These are phyloP conservation scores for Drosophila dunni DNA, from an alignment of 1,140 invertebrate genomes.

Conservation along the genomic window DNA sequence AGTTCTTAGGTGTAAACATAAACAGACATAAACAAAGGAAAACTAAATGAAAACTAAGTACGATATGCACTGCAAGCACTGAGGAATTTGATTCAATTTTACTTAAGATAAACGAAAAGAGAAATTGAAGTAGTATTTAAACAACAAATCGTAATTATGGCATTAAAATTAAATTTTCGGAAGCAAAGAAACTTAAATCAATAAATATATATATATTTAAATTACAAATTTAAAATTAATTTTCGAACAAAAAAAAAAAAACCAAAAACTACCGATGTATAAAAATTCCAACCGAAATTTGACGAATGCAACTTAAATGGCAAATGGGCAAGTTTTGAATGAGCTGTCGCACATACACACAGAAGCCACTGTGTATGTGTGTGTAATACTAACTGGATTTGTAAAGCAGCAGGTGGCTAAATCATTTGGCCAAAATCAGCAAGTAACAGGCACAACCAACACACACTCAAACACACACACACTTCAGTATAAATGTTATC, in stretches of 20 bases:
- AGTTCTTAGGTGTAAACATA: conserved; percentile 54
- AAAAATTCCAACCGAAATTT: conserved; percentile 14
- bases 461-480: conserved; percentile 2
- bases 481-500: conserved; percentile 20
- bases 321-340: conserved; percentile 48
- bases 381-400: conserved; percentile 18
- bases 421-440: conserved; percentile 15
- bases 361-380: conserved; percentile 3
- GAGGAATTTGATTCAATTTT: conserved; percentile 85
- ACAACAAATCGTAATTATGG: conserved; percentile 45
- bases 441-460: conserved; percentile 22
- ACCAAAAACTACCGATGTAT: conserved; percentile 4
- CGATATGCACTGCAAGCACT: conserved; percentile 84
- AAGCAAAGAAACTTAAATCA: neutral
- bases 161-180: conserved; percentile 35
- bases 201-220: conserved; percentile 26
- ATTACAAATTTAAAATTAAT: conserved; percentile 27
- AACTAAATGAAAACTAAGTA: conserved; percentile 54
- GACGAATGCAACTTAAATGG: conserved; percentile 4
- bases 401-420: conserved; percentile 27
- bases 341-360: conserved; percentile 24
- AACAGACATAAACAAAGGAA: conserved; percentile 33
- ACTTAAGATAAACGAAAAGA: conserved; percentile 77
- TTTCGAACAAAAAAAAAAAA: conserved; percentile 47
- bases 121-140: conserved; percentile 68